Conservation (phyloP, 2,888 invertebrate genomes). For the Mesochorus sp. region DNA sequence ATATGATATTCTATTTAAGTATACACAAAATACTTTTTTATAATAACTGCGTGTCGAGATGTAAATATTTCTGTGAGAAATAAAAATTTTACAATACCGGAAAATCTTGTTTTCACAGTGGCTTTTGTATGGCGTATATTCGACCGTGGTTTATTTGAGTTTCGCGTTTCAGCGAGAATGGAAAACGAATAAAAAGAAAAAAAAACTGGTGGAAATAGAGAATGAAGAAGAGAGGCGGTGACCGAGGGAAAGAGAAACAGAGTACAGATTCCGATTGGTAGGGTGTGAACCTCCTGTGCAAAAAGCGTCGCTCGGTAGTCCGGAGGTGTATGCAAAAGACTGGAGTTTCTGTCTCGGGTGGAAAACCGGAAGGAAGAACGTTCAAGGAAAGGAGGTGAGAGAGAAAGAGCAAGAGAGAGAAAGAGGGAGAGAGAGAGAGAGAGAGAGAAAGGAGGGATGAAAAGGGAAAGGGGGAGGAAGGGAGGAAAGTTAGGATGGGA, state of each 20-base stretch:
- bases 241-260: neutral
- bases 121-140: neutral
- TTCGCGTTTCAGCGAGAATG: slow-evolving; percentile 15
- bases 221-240: neutral
- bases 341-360: slow-evolving; percentile 17
- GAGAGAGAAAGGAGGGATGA: neutral
- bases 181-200: neutral
- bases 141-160: slow-evolving; percentile 24
- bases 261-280: slow-evolving; percentile 33
- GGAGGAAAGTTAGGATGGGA: slow-evolving; percentile 3
- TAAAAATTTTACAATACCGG: slow-evolving; percentile 27
- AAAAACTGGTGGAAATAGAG: neutral
- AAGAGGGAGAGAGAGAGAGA: neutral
- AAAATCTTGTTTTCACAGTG: neutral
- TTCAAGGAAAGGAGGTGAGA: neutral
- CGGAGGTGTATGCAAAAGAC: slow-evolving; percentile 40
- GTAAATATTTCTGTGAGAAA: slow-evolving; percentile 16
- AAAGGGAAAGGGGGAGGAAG: neutral
- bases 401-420: neutral
- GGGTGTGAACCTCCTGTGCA: slow-evolving; percentile 10
- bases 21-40: too few relatives aligned
- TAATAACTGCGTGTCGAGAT: too few relatives aligned
- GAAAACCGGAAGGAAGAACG: slow-evolving; percentile 32
- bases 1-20: too few relatives aligned
- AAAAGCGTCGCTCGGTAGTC: slow-evolving; percentile 37